Evolutionary conservation across 2,113 vertebrate genomes (phyloP), one percentile per base, ranked within the genome.

Genomic region (Monopterus albus): DNA sequence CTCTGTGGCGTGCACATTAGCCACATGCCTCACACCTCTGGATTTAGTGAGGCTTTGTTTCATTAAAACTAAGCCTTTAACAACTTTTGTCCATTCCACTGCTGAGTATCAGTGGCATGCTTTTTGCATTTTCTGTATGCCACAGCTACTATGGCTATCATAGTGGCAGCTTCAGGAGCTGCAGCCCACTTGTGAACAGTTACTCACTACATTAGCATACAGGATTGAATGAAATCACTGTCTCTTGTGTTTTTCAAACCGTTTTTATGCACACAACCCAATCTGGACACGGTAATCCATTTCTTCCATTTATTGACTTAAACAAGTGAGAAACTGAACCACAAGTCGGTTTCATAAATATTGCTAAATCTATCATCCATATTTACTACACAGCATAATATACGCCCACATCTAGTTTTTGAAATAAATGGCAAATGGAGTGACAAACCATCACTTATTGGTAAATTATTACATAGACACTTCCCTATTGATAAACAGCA

Each of bases 31-130:
- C 53, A 63, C 82, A 75, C 72, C 35, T 65, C 70, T 12, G 66
- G 64, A 62, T 82, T 86, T 82, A 74, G 47, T 8, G 8, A 45
- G 75, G 79, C 74, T 91, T 87, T 81, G 85, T 66, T 75, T 31
- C 55, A 77, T 71, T 84, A 78, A 75, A 84, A 74, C 53, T 75
- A 64, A 82, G 45, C 70, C 77, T 50, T n/a, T 6, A 15, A 62
- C 40, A 71, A 61, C 29, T 61, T 36, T 11, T 14, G 8, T 60
- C 45, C 81, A 53, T 62, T 78, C 56, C 45, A 9, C 47, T 46
- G 38, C 42, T 49, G 49, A 58, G 49, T 6, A 52, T 63, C 40
- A 46, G 5, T 14, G 77, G 38, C 21, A 60, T 55, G 81, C 60
- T 63, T 62, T 75, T 26, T 43, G 5, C 21, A 8, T 50, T 60